A percentile compares a stretch with the other conserved stretches of the same genome.
Conservation (phyloP, 2,888 invertebrate species). For the Buathra laborator region DNA sequence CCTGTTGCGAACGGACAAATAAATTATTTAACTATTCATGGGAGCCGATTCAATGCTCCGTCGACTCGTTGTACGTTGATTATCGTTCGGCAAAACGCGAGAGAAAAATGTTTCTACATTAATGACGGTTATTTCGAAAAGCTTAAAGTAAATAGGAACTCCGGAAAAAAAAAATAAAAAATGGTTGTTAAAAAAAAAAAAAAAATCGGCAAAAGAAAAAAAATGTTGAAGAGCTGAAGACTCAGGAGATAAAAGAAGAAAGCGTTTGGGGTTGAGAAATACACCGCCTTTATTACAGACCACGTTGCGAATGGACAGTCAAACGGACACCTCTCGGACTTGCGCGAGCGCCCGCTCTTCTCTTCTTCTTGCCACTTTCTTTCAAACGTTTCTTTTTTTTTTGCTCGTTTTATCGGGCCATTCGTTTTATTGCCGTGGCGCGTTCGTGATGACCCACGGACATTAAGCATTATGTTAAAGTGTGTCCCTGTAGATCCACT, state of each 20-base stretch:
- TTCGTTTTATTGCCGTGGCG: slow-evolving; percentile 77
- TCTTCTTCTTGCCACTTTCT: slow-evolving; percentile 24
- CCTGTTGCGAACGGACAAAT: slow-evolving; percentile 38
- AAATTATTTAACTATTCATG: slow-evolving; percentile 45
- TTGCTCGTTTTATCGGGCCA: slow-evolving; percentile 77
- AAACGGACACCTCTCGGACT: slow-evolving; percentile 77
- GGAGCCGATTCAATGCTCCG: neutral
- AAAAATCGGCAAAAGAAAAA: slow-evolving; percentile 50
- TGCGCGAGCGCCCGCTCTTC: neutral
- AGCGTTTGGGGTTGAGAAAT: slow-evolving; percentile 53
- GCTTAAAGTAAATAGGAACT: slow-evolving; percentile 38
- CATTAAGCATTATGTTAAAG: slow-evolving; percentile 74
- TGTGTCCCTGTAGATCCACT: slow-evolving; percentile 21
- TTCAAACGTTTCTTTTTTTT: neutral
- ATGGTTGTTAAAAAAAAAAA: neutral
- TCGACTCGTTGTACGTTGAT: neutral
- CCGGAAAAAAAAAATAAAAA: slow-evolving; percentile 39
- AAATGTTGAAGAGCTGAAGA: too few species aligned
- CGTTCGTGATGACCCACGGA: slow-evolving; percentile 50
- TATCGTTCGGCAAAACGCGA: slow-evolving; percentile 25
- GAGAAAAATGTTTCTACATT: slow-evolving; percentile 13
- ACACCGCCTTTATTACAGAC: slow-evolving; percentile 81
- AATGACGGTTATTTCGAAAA: slow-evolving; percentile 18
- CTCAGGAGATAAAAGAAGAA: slow-evolving; percentile 44
- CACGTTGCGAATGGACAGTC: slow-evolving; percentile 77